Evolutionary conservation across 2,113 vertebrate species (phyloP).

Genomic region (Diphyllodes magnificus): DNA sequence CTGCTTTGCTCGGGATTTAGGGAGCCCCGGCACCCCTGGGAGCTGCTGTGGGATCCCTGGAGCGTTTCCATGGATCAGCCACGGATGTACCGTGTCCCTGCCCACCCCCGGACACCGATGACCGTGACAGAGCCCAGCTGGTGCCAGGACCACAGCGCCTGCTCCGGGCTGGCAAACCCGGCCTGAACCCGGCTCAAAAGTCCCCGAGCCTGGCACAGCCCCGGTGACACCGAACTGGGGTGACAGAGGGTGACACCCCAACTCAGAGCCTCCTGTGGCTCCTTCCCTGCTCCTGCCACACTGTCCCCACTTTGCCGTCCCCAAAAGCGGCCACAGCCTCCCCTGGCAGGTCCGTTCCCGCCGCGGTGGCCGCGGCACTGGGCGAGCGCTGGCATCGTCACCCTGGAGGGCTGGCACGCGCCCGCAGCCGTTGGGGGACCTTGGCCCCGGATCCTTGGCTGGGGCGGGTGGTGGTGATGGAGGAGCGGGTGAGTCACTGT

Average conservation of each 20-base stretch:
- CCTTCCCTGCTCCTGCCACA: neutral
- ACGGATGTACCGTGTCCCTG: neutral
- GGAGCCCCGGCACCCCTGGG: neutral
- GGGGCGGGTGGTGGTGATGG: neutral
- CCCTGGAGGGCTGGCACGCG: rapidly evolving
- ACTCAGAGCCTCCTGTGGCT: rapidly evolving
- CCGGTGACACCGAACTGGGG: rapidly evolving
- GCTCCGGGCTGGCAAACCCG: rapidly evolving
- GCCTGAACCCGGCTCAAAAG: rapidly evolving
- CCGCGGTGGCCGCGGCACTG: rapidly evolving
- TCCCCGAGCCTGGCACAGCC: neutral
- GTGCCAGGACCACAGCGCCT: neutral
- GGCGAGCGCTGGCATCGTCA: rapidly evolving
- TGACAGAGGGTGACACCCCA: neutral
- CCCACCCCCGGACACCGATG: neutral
- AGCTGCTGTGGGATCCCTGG: neutral
- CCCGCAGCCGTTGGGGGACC: neutral
- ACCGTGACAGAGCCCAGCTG: neutral
- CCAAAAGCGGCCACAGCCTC: neutral
- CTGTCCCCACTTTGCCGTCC: rapidly evolving
- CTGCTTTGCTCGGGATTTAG: neutral
- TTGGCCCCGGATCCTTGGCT: neutral
- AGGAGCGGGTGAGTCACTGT: neutral
- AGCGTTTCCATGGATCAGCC: neutral
- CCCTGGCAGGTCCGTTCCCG: neutral